phyloP scores from a whole-genome alignment of 1,140 invertebrate species.

The Chelonus insularis region DNA sequence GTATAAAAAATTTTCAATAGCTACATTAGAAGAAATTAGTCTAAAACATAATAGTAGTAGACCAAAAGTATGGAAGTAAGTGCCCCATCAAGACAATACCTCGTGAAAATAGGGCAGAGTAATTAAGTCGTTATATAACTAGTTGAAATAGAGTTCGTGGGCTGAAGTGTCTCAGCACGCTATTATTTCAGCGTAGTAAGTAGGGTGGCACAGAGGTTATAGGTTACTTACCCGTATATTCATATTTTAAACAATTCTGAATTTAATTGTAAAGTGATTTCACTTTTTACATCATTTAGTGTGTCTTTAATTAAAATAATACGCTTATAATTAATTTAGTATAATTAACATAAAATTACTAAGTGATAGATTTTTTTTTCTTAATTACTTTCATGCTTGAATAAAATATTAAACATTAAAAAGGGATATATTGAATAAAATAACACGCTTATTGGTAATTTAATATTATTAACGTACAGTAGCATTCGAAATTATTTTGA shows the following conservation, averaged over 20 bases:
- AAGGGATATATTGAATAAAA: no score
- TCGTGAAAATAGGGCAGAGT: constrained; percentile 53
- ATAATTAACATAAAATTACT: no score
- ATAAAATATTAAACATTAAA: no score
- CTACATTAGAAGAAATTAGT: constrained; percentile 9
- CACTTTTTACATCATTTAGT: constrained; percentile 16
- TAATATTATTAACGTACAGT: no score
- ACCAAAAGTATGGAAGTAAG: constrained; percentile 41
- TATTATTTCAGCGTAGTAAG: constrained; percentile 24
- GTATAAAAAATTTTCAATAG: constrained; percentile 17
- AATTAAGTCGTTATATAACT: constrained; percentile 56
- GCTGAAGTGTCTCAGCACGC: constrained; percentile 36
- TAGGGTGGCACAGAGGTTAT: constrained; percentile 32
- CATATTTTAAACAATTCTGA: neutral
- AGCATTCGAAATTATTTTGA: no score
- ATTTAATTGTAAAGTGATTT: constrained; percentile 17
- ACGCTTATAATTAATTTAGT: no score
- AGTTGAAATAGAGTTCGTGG: constrained; percentile 41
- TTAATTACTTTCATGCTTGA: no score
- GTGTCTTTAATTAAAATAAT: no score
- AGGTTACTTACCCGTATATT: constrained; percentile 10
- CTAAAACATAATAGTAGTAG: neutral
- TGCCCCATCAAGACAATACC: constrained; percentile 52
- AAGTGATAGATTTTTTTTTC: no score
- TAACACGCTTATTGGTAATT: no score